These are phyloP conservation scores for Calcarius lapponicus DNA, from an alignment of 2,797 vertebrate genomes.

Conservation along the genomic window DNA sequence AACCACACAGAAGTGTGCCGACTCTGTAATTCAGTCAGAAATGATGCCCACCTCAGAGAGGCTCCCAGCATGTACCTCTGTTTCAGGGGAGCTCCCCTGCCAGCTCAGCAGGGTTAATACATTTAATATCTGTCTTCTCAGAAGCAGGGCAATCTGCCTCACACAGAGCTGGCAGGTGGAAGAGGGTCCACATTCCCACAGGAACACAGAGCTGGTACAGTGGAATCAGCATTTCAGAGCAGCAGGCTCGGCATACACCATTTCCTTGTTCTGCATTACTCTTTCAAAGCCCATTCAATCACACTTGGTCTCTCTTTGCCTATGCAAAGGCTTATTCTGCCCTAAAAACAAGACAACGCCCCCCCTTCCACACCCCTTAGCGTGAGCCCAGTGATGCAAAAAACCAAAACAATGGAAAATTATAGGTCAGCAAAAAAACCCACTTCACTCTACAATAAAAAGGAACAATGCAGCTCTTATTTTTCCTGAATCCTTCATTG, in stretches of 20 bases:
- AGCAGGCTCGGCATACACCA: background rate
- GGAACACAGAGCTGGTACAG: rapidly evolving
- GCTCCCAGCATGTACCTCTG: background rate
- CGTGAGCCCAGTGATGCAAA: background rate
- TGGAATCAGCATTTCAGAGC: background rate
- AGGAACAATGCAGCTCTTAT: constrained; percentile 21
- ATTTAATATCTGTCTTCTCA: background rate
- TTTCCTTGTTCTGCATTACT: background rate
- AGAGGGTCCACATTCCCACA: background rate
- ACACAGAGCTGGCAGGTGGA: background rate
- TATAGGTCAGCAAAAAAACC: background rate
- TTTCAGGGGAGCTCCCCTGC: background rate
- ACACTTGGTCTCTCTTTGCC: background rate
- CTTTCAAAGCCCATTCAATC: background rate
- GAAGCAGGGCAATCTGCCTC: background rate
- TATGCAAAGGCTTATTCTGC: background rate
- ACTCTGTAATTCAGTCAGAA: background rate
- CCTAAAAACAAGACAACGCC: background rate
- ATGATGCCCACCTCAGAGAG: rapidly evolving
- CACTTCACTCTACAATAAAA: background rate
- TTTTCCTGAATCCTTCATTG: constrained; percentile 4
- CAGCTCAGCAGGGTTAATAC: background rate
- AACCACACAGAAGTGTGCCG: background rate
- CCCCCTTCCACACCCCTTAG: background rate
- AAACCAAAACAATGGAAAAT: background rate